Conservation (phyloP, 2,888 invertebrate genomes). For the Carterocephalus palaemon region DNA sequence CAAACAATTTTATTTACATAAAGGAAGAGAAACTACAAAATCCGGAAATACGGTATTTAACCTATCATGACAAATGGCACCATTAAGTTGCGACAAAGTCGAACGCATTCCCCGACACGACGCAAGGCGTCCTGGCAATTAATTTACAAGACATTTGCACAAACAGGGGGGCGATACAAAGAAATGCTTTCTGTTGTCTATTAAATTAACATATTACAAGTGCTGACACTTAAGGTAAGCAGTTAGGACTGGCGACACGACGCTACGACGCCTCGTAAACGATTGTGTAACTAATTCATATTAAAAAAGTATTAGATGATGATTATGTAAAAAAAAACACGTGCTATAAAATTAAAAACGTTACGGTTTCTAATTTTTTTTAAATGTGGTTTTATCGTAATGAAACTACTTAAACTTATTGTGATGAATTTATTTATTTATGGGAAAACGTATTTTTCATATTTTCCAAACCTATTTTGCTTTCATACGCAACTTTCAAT, state of each 20-base stretch:
- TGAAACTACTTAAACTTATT: no score
- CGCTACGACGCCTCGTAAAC: no score
- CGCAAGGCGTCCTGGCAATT: constrained; percentile 14
- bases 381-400: no score
- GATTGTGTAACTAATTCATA: no score
- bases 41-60: constrained; percentile 1
- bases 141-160: constrained; percentile 22
- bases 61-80: constrained; percentile 4
- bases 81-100: constrained; percentile 6
- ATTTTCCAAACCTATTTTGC: no score
- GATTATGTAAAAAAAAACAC: no score
- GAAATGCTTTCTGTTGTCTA: constrained; percentile 70
- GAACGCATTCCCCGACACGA: constrained; percentile 8
- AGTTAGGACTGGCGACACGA: constrained; percentile 4
- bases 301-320: no score
- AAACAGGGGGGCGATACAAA: constrained; percentile 43
- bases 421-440: no score
- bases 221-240: constrained; percentile 32
- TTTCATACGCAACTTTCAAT: no score
- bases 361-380: no score
- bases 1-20: not conserved
- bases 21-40: constrained; percentile 13
- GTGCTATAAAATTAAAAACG: no score
- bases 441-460: no score
- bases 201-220: constrained; percentile 69